Percentiles rank a stretch among this genome's conserved stretches.
These are phyloP conservation scores for Drosophila ironensis DNA, from an alignment of 1,140 invertebrate genomes.

Conservation along the genomic window DNA sequence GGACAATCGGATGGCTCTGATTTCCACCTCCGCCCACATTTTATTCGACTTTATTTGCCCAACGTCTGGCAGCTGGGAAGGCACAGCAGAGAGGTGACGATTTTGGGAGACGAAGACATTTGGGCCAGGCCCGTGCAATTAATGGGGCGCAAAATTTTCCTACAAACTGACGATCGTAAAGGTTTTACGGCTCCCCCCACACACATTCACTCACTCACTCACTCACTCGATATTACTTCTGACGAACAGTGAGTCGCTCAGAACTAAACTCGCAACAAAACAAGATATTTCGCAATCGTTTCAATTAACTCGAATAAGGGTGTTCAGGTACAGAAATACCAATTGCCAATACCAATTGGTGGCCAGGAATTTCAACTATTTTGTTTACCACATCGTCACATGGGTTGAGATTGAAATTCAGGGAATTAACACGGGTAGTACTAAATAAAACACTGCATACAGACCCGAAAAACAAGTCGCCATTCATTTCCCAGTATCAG, in stretches of 20 bases:
- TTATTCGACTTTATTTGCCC: slow-evolving; percentile 48
- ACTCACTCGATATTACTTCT: slow-evolving; percentile 16
- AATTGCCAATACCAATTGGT: not conserved
- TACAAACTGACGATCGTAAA: slow-evolving; percentile 45
- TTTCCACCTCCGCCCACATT: slow-evolving; percentile 6
- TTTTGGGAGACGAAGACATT: slow-evolving; percentile 30
- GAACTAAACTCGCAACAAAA: slow-evolving; percentile 6
- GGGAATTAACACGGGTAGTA: not conserved
- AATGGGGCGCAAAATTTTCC: slow-evolving; percentile 63
- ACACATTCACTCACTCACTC: too few relatives aligned
- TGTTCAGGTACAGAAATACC: slow-evolving; percentile 6
- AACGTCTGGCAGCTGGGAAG: slow-evolving; percentile 47
- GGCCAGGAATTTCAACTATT: slow-evolving; percentile 55
- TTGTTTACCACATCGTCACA: slow-evolving; percentile 23
- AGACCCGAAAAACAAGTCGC: slow-evolving; percentile 69
- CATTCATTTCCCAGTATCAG: slow-evolving; percentile 72
- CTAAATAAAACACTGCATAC: slow-evolving; percentile 52
- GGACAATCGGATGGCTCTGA: slow-evolving; percentile 27
- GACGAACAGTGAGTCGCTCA: slow-evolving; percentile 4
- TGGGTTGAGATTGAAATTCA: slow-evolving; percentile 24
- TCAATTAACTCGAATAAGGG: slow-evolving; percentile 31
- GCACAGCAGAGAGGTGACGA: slow-evolving; percentile 13
- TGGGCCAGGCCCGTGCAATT: slow-evolving; percentile 35
- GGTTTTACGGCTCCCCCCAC: slow-evolving; percentile 48
- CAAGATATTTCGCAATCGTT: slow-evolving; percentile 38